Percentiles rank a stretch among this genome's conserved stretches.
Conservation (phyloP, 2,113 vertebrate species). For the Chrysemys picta region DNA sequence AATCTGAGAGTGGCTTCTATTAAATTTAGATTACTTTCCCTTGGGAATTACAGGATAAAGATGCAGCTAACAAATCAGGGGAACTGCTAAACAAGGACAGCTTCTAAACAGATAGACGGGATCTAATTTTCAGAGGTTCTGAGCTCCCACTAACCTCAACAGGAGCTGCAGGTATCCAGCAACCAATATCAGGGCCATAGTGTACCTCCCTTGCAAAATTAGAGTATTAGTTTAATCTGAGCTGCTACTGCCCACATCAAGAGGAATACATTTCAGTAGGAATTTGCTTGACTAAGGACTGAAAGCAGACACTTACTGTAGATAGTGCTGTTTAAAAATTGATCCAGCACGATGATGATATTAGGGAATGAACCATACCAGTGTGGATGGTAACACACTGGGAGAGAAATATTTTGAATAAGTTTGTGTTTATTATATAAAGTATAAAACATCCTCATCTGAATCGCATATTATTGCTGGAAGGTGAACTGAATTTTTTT, state of each 20-base stretch:
- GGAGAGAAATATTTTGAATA: not conserved
- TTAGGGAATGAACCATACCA: not conserved
- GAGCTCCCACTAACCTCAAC: not conserved
- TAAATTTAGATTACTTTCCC: not conserved
- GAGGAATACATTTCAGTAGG: not conserved
- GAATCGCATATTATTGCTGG: not conserved
- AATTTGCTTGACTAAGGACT: not conserved
- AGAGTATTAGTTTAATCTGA: not conserved
- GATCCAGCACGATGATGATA: not conserved
- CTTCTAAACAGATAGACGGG: not conserved
- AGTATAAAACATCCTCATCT: not conserved
- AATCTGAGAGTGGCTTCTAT: not conserved
- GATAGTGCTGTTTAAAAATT: not conserved
- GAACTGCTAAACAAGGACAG: not conserved
- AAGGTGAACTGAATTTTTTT: not conserved
- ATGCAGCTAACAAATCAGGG: not conserved
- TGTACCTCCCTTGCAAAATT: not conserved
- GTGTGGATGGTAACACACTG: not conserved
- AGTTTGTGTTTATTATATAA: accelerated
- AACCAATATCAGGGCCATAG: not conserved
- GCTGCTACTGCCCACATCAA: not conserved
- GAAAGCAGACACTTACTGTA: not conserved
- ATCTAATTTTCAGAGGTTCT: not conserved
- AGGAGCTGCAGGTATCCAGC: not conserved
- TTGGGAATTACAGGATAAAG: not conserved